Evolutionary conservation across 2,888 invertebrate genomes (phyloP).

Genomic region (Nysson spinosus): DNA sequence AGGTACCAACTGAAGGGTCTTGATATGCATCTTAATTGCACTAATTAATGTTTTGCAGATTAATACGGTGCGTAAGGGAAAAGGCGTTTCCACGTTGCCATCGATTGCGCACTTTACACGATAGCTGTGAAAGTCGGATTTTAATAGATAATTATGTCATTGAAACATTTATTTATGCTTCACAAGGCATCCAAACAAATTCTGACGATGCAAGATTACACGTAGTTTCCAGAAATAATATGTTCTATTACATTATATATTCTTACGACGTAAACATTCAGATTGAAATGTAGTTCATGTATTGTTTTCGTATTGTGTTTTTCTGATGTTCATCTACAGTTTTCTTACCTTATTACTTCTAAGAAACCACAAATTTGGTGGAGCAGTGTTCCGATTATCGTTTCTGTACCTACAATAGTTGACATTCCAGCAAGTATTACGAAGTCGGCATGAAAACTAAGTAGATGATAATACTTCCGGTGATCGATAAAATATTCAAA

Average conservation of each 20-base stretch:
- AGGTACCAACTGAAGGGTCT: constrained; percentile 18
- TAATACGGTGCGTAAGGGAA: background rate
- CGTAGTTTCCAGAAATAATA: too few relatives aligned
- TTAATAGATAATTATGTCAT: background rate
- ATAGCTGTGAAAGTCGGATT: constrained; percentile 4
- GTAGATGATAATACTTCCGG: background rate
- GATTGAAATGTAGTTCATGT: too few relatives aligned
- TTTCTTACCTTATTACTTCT: constrained; percentile 16
- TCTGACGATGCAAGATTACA: too few relatives aligned
- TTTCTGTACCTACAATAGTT: constrained; percentile 2
- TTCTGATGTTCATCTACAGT: too few relatives aligned
- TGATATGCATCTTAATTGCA: constrained; percentile 11
- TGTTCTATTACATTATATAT: too few relatives aligned
- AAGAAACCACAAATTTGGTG: constrained; percentile 14
- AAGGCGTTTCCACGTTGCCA: background rate
- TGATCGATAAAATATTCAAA: constrained; percentile 5
- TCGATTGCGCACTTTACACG: constrained; percentile 5
- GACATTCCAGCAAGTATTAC: background rate
- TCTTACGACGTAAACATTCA: too few relatives aligned
- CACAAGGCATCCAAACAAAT: too few relatives aligned
- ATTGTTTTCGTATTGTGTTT: too few relatives aligned
- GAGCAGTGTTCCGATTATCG: background rate
- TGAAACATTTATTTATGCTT: background rate
- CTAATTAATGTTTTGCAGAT: constrained; percentile 5
- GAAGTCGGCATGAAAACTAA: background rate